These are phyloP conservation scores for Diabrotica undecimpunctata DNA, from an alignment of 1,140 invertebrate genomes.

Conservation along the genomic window DNA sequence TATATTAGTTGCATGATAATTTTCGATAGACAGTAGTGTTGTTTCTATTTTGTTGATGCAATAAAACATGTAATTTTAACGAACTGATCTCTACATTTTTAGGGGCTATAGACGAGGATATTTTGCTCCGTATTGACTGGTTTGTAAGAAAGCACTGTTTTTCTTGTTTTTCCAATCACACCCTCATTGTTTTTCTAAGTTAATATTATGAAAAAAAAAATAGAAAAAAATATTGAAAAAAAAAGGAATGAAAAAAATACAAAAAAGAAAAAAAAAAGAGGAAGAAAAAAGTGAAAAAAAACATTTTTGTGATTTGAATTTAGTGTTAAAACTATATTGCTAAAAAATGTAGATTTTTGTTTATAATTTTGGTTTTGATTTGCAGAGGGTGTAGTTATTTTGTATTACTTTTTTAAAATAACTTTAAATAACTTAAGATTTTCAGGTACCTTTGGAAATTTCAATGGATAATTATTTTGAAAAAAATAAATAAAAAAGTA, in stretches of 20 bases:
- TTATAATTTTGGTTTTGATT: no score
- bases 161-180: slow-evolving; percentile 21
- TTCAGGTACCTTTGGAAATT: no score
- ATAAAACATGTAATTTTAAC: slow-evolving; percentile 26
- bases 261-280: slow-evolving; percentile 23
- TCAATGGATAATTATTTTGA: no score
- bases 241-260: slow-evolving; percentile 13
- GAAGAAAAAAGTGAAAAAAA: slow-evolving; percentile 18
- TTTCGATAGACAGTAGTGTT: slow-evolving; percentile 18
- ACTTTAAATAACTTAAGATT: no score
- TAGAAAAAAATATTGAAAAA: slow-evolving; percentile 24
- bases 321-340: background rate
- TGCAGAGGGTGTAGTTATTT: no score
- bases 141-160: slow-evolving; percentile 33
- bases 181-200: slow-evolving; percentile 20
- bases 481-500: no score
- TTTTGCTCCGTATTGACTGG: slow-evolving; percentile 45
- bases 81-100: slow-evolving; percentile 42
- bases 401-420: no score
- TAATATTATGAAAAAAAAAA: slow-evolving; percentile 21
- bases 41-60: slow-evolving; percentile 36
- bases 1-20: no score
- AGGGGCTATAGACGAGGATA: slow-evolving; percentile 47
- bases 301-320: background rate
- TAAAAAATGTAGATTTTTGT: no score